These are phyloP conservation scores for Procambarus clarkii DNA, from an alignment of 1,140 invertebrate species.

Conservation along the genomic window DNA sequence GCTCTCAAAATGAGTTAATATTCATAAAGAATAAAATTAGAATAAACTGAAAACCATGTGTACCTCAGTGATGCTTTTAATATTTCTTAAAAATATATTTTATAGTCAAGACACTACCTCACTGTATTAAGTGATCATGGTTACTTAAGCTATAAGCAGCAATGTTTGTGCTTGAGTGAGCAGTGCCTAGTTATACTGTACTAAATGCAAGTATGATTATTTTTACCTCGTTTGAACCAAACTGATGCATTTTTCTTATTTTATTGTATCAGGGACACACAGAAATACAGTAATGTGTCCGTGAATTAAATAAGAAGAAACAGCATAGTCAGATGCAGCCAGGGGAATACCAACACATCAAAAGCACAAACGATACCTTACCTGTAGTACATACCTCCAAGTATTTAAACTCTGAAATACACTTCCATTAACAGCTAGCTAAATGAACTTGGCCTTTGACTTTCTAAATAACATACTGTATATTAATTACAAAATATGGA, in stretches of 20 bases:
- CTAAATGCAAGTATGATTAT: neutral
- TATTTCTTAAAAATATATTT: neutral
- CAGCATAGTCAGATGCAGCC: neutral
- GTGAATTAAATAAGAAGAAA: neutral
- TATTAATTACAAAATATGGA: no score
- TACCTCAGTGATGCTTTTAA: neutral
- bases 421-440: neutral
- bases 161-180: neutral
- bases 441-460: neutral
- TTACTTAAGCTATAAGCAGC: neutral
- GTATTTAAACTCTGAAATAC: conserved; percentile 20
- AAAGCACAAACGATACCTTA: conserved; percentile 14
- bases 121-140: neutral
- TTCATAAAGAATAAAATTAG: no score
- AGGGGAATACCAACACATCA: neutral
- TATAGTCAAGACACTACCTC: neutral
- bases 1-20: no score
- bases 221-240: neutral
- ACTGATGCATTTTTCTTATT: neutral
- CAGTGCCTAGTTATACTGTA: neutral
- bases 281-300: neutral
- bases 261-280: neutral
- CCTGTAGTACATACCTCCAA: neutral
- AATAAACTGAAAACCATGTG: neutral
- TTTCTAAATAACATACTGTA: neutral